phyloP scores from a whole-genome alignment of 2,888 invertebrate species.

The Gymnoscelis rufifasciata region DNA sequence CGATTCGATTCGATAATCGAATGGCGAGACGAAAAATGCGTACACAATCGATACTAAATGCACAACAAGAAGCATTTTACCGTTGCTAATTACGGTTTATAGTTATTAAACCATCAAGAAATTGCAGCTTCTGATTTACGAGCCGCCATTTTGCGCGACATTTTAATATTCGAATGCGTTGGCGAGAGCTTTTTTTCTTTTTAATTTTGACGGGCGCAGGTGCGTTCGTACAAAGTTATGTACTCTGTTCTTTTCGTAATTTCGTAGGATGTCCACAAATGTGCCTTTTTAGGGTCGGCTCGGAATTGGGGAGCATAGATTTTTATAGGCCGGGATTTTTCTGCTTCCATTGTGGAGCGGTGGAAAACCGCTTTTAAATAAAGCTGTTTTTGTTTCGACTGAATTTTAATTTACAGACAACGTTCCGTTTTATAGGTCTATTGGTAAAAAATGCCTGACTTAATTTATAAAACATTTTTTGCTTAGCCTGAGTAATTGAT shows the following conservation, averaged over 20 bases:
- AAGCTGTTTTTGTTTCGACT: slow-evolving; percentile 14
- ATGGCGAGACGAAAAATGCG: slow-evolving; percentile 46
- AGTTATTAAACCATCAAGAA: slow-evolving; percentile 68
- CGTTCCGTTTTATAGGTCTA: slow-evolving; percentile 4
- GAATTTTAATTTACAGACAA: slow-evolving; percentile 5
- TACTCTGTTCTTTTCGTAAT: slow-evolving; percentile 42
- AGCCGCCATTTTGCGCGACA: slow-evolving; percentile 67
- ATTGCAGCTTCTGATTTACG: slow-evolving; percentile 71
- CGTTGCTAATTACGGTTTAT: slow-evolving; percentile 72
- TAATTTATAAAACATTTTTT: too few species aligned
- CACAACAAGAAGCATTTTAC: slow-evolving; percentile 47
- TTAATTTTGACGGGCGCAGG: slow-evolving; percentile 64
- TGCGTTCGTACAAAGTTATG: slow-evolving; percentile 55
- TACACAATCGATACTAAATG: slow-evolving; percentile 58
- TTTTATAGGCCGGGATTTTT: slow-evolving; percentile 37
- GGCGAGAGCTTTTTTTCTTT: slow-evolving; percentile 50
- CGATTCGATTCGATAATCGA: slow-evolving; percentile 37
- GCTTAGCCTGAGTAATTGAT: too few species aligned
- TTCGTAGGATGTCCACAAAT: slow-evolving; percentile 51
- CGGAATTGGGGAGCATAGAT: slow-evolving; percentile 48
- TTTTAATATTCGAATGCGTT: slow-evolving; percentile 68
- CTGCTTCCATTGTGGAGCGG: slow-evolving; percentile 22
- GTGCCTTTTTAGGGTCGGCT: slow-evolving; percentile 40
- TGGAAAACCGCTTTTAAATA: slow-evolving; percentile 16
- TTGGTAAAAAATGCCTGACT: background rate